Conservation (phyloP, 2,888 invertebrate genomes). For the Argyra leucocephala region DNA sequence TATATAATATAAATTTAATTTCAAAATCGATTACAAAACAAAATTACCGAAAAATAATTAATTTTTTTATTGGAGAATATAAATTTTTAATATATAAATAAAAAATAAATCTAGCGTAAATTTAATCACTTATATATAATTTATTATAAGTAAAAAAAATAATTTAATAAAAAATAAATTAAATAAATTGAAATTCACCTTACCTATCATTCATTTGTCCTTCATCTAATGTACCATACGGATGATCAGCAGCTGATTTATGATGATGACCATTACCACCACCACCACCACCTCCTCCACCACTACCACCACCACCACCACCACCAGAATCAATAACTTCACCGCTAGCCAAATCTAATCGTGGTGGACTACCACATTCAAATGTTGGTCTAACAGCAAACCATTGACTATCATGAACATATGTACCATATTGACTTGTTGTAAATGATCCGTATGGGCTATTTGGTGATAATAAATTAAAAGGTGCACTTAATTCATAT, state of each 20-base stretch:
- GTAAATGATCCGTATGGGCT: conserved; percentile 57
- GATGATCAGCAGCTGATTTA: conserved; percentile 47
- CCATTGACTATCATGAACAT: conserved; percentile 62
- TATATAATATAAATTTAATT: too few species aligned
- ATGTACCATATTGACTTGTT: conserved; percentile 55
- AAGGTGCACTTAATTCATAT: conserved; percentile 67
- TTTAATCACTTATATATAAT: too few species aligned
- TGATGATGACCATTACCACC: conserved; percentile 50
- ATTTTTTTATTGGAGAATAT: too few species aligned
- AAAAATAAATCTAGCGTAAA: too few species aligned
- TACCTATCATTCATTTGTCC: conserved; percentile 33
- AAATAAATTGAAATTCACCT: conserved; percentile 17
- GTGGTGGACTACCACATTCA: conserved; percentile 43
- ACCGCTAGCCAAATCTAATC: conserved; percentile 36
- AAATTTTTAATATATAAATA: too few species aligned
- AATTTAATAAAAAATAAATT: conserved; percentile 8
- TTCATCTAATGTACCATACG: conserved; percentile 45
- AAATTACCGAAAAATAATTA: too few species aligned
- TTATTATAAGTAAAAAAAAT: too few species aligned
- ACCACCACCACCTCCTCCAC: conserved; percentile 46
- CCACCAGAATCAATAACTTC: conserved; percentile 27
- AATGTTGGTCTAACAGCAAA: conserved; percentile 58
- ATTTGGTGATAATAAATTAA: conserved; percentile 60
- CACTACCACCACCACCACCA: conserved; percentile 28
- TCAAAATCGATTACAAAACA: too few species aligned